Evolutionary conservation across 2,113 vertebrate genomes (phyloP).

Genomic region (Eulacestoma nigropectus): DNA sequence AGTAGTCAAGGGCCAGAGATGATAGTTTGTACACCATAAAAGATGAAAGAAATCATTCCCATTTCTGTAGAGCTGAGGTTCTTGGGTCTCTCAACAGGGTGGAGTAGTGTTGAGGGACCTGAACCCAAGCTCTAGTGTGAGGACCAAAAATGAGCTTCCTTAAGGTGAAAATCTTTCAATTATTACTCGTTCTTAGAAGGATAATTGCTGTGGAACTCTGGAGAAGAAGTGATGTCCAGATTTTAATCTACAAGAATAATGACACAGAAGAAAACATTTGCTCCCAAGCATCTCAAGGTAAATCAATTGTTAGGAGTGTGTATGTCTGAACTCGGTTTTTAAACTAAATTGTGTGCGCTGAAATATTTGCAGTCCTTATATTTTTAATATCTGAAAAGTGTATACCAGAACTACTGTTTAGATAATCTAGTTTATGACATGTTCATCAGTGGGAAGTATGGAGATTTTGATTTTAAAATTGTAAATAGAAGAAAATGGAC

Average conservation of each 20-base stretch:
- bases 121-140: not conserved
- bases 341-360: not conserved
- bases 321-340: not conserved
- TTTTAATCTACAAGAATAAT: not conserved
- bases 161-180: not conserved
- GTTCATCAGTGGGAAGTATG: not conserved
- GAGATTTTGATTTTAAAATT: not conserved
- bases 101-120: not conserved
- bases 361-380: not conserved
- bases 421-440: not conserved
- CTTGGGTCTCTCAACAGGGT: rapidly evolving
- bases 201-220: not conserved
- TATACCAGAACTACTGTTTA: not conserved
- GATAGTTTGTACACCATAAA: not conserved
- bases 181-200: not conserved
- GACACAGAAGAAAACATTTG: not conserved
- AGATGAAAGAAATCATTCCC: not conserved
- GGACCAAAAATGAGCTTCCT: not conserved
- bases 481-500: not conserved
- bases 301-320: not conserved
- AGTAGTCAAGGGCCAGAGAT: not conserved
- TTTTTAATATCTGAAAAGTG: not conserved
- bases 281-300: not conserved
- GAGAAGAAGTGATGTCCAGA: not conserved
- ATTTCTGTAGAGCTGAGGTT: not conserved